Percentiles rank a stretch among this genome's conserved stretches.
Conservation (phyloP, 2,113 vertebrate species). For the Camelus bactrianus region DNA sequence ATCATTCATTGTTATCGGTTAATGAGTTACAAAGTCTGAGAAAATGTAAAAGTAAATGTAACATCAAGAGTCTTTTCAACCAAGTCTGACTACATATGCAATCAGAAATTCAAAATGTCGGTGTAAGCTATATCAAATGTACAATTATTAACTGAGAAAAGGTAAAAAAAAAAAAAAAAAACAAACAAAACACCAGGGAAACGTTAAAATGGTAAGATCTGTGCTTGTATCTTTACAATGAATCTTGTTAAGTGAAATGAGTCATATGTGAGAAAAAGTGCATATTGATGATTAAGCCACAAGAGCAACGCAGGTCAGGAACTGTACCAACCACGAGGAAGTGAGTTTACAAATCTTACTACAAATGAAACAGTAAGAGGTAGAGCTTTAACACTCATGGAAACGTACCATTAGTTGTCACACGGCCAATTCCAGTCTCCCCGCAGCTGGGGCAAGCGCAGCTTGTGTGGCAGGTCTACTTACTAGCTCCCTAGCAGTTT, state of each 20-base stretch:
- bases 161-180: not conserved
- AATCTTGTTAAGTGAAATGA: not conserved
- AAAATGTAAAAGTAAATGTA: conserved; percentile 64
- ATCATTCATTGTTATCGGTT: conserved; percentile 73
- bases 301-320: not conserved
- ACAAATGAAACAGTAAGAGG: not conserved
- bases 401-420: not conserved
- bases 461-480: not conserved
- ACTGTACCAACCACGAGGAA: not conserved
- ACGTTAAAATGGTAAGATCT: not conserved
- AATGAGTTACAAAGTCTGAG: conserved; percentile 73
- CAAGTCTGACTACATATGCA: not conserved
- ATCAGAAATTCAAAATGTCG: conserved; percentile 59
- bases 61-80: not conserved
- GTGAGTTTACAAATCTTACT: not conserved
- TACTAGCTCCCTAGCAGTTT: not conserved
- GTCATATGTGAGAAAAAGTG: not conserved
- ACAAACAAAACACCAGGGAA: not conserved
- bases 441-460: not conserved
- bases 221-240: not conserved
- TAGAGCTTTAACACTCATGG: not conserved
- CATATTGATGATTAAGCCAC: not conserved
- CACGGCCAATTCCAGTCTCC: not conserved
- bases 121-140: not conserved
- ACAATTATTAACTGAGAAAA: conserved; percentile 38